Base-by-base conservation (phyloP, 1,140 invertebrate species). In the Drosophila littoralis region DNA sequence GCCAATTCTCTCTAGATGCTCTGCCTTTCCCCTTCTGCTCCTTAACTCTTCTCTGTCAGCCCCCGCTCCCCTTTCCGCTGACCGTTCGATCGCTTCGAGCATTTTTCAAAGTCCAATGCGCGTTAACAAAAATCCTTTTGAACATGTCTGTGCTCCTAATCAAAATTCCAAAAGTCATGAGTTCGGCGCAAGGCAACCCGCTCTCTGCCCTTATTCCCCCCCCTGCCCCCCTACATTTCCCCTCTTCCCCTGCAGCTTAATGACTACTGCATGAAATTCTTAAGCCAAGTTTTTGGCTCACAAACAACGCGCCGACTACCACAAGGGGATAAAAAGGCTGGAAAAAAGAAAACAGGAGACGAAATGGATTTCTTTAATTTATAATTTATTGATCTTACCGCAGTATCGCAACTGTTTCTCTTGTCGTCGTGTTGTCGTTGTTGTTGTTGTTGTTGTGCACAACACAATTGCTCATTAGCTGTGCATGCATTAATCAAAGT, bases 51-150 rank as follows among this genome's bases (percentile, higher is more conserved):
- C 12, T n/a, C 9, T 36, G 8, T 43, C 7, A 28, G 15, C 9
- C 40, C 4, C 17, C 9, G 6, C 22, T 22, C 22, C 22, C 5
- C 51, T 1, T 15, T 6, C 6, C 15, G 6, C 8, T 13, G 1
- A 13, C 59, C 35, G 4, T 17, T 3, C n/a, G 40, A 35, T 38
- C 46, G 9, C 40, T 54, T 51, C 43, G 61, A 32, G 80, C 74
- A 88, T 88, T 88, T 88, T 89, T 88, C 84, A 88, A 88, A 88
- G 84, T 88, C 84, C 84, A 40, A 83, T 64, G 84, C 84, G 84
- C 84, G 84, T 88, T 88, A 88, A 88, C 79, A 88, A 88, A 88
- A 88, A 88, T 88, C 84, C 84, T 88, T 88, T 88, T 89, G 84
- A 83, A 88, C 84, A 88, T 88, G 84, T 85, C 84, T 83, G 77